Base-by-base conservation (phyloP, 2,888 invertebrate genomes). In the Eupeodes latifasciatus region DNA sequence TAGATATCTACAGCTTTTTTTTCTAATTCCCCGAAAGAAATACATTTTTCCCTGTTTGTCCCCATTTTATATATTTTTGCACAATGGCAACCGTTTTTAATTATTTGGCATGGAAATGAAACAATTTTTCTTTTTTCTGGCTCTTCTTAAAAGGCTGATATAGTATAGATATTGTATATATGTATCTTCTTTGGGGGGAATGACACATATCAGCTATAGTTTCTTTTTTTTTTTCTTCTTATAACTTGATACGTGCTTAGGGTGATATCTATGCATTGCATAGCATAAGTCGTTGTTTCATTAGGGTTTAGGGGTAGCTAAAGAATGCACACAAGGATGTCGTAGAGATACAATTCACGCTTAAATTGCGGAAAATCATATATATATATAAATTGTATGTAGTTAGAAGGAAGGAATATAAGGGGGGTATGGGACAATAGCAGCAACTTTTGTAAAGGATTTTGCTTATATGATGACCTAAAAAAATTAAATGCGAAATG, bases 201-300 rank as follows among this genome's bases (percentile, higher is more conserved):
- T 69, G 59, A 62, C 59, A 78, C 19, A 62, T 69, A 81, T 80
- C 81, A 77, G 36, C 16, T 34, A 9, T 55, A 19, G 4, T 34
- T 51, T 9, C 7, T 49, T 62, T 51, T 27, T 69, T 69, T 69
- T 27, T 69, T 69, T 69, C 51, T 69, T 69, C 36, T 34, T 11
- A 19, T 36, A 85, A 85, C 85, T 55, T 85, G 77, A 85, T 86
- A 86, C 85, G 55, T 77, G 82, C 78, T 78, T 74, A 57, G 69
- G 82, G 78, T 61, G 85, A 85, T 81, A 27, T 27, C 27, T 27
- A 27, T 40, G 40, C 6, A 9, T 4, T 59, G 59, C 85, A 66
- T 85, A 72, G 66, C 85, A 66, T 85, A 81, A 85, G 85, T 82
- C 77, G 85, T 79, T 82, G 85, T 78, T 82, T 78, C 74, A 64